phyloP scores from a whole-genome alignment of 2,113 vertebrate genomes.

The Megaleporinus macrocephalus region DNA sequence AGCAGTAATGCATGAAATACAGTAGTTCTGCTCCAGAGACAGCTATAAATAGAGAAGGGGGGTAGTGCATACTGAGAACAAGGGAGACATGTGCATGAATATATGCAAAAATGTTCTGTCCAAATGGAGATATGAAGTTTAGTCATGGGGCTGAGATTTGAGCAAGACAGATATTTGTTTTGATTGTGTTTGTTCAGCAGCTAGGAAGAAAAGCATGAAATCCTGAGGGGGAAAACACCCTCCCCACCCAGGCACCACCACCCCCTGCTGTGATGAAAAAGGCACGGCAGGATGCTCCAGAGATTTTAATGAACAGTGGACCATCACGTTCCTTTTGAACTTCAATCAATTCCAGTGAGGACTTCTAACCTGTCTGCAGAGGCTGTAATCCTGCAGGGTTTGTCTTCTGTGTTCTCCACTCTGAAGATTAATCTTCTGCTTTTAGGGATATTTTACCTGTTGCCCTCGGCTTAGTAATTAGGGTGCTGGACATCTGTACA shows the following conservation, averaged over 20 bases:
- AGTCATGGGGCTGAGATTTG: constrained; percentile 12
- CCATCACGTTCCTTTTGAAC: not conserved
- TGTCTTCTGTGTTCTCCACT: too few species aligned
- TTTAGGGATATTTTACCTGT: too few species aligned
- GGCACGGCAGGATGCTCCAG: not conserved
- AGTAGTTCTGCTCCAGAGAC: constrained; percentile 31
- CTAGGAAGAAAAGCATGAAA: not conserved
- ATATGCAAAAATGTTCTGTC: constrained; percentile 23
- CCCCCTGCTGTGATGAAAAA: not conserved
- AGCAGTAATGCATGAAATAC: constrained; percentile 26
- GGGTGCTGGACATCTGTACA: too few species aligned
- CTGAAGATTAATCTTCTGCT: too few species aligned
- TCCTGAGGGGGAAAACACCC: not conserved
- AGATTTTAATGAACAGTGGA: not conserved
- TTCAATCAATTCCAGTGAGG: not conserved
- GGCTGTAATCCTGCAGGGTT: too few species aligned
- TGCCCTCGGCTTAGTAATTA: too few species aligned
- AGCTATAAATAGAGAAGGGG: constrained; percentile 10
- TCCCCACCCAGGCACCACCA: too few species aligned
- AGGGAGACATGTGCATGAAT: not conserved
- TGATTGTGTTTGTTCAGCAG: not conserved
- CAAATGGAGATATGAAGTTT: constrained; percentile 26
- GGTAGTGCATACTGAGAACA: not conserved
- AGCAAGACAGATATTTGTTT: constrained; percentile 43
- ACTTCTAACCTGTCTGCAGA: not conserved